Percentiles rank a stretch among this genome's conserved stretches.
phyloP scores from a whole-genome alignment of 2,113 vertebrate genomes.

The Aptenodytes patagonicus region DNA sequence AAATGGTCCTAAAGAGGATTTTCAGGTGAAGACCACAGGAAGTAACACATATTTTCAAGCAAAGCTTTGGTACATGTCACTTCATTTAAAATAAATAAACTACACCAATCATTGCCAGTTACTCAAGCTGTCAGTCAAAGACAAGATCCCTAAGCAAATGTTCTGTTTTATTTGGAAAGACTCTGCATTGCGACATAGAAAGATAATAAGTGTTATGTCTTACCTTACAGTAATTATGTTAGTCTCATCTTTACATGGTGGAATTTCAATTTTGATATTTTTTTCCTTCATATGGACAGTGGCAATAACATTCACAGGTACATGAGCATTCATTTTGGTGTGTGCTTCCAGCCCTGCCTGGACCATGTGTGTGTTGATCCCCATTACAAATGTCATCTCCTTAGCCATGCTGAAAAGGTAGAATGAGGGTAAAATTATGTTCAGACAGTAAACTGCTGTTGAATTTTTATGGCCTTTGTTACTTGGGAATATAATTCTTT shows the following conservation, averaged over 20 bases:
- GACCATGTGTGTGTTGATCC: constrained; percentile 52
- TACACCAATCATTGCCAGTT: neutral
- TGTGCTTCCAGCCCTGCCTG: constrained; percentile 44
- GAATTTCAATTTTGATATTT: constrained; percentile 57
- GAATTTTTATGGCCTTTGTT: neutral
- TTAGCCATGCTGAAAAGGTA: constrained; percentile 40
- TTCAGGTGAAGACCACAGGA: neutral
- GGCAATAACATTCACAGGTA: constrained; percentile 38
- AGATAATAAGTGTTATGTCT: neutral
- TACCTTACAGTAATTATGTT: constrained; percentile 46
- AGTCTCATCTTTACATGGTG: constrained; percentile 45
- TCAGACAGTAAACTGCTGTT: neutral
- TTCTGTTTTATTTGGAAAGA: neutral
- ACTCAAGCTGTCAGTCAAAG: neutral
- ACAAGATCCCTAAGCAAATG: neutral
- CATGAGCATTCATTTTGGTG: neutral
- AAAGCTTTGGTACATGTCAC: neutral
- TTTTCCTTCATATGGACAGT: constrained; percentile 41
- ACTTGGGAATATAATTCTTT: neutral
- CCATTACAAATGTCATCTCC: constrained; percentile 50
- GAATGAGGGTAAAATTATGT: neutral
- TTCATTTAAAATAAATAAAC: neutral
- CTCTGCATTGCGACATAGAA: neutral
- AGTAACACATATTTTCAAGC: neutral
- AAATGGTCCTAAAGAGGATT: neutral